phyloP scores from a whole-genome alignment of 2,797 vertebrate genomes.

The Muscicapa comitata region DNA sequence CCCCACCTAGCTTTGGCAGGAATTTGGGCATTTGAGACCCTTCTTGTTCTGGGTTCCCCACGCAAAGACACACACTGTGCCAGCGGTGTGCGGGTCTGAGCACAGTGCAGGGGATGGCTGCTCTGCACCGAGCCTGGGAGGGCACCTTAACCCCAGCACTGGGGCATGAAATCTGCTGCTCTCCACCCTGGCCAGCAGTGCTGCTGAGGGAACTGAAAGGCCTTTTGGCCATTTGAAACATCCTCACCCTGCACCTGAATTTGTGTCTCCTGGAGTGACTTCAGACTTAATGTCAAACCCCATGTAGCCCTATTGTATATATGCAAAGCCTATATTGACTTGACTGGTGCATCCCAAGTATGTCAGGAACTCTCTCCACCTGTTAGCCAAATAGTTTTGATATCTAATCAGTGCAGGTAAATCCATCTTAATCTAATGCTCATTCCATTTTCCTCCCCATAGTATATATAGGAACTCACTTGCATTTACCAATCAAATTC shows the following conservation, averaged over 20 bases:
- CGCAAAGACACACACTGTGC: accelerated
- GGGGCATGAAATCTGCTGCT: not conserved
- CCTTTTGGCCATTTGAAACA: not conserved
- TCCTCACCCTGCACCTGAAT: not conserved
- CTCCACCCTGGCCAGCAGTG: not conserved
- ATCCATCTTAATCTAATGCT: not conserved
- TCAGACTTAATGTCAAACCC: not conserved
- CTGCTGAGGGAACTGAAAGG: not conserved
- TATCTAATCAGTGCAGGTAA: not conserved
- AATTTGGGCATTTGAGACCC: not conserved
- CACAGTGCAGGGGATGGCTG: not conserved
- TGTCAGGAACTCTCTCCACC: not conserved
- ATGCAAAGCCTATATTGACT: not conserved
- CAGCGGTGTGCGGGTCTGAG: accelerated
- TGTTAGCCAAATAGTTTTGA: not conserved
- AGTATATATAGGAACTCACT: not conserved
- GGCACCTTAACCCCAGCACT: not conserved
- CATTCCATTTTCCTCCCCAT: not conserved
- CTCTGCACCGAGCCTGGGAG: not conserved
- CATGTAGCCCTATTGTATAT: not conserved
- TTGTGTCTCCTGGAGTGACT: accelerated
- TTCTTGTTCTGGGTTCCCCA: not conserved
- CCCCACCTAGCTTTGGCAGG: not conserved
- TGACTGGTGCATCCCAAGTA: not conserved
- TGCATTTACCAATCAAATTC: not conserved